Percentiles rank a stretch among this genome's conserved stretches.
Conservation (phyloP, 1,140 invertebrate species). For the Phymastichus coffea region DNA sequence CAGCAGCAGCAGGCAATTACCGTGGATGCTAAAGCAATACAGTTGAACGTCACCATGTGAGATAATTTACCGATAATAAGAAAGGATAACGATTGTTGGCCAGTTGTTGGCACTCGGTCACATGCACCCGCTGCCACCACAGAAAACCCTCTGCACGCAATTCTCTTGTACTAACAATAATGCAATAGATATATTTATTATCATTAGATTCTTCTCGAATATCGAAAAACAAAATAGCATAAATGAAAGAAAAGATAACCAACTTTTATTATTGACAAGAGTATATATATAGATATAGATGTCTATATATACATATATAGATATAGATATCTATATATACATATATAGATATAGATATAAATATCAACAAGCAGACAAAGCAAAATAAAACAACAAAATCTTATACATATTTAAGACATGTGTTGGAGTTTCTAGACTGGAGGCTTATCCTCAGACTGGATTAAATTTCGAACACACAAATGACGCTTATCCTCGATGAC, state of each 20-base stretch:
- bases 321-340: too few relatives aligned
- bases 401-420: constrained; percentile 57
- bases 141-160: constrained; percentile 49
- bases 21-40: constrained; percentile 56
- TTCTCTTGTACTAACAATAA: constrained; percentile 56
- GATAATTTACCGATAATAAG: constrained; percentile 40
- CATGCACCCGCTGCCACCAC: constrained; percentile 47
- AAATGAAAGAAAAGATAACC: constrained; percentile 52
- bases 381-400: constrained; percentile 41
- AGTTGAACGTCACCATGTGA: constrained; percentile 57
- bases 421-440: too few relatives aligned
- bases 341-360: too few relatives aligned
- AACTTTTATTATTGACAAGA: constrained; percentile 54
- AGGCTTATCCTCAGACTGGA: too few relatives aligned
- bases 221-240: constrained; percentile 32
- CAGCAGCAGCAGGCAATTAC: constrained; percentile 51
- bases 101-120: constrained; percentile 37
- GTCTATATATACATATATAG: too few relatives aligned
- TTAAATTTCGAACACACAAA: too few relatives aligned
- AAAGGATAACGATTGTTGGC: constrained; percentile 41
- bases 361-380: too few relatives aligned
- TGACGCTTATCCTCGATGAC: too few relatives aligned
- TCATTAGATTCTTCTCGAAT: constrained; percentile 48
- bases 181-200: constrained; percentile 56
- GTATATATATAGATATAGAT: constrained; percentile 51